Evolutionary conservation across 2,888 invertebrate genomes (phyloP).

Genomic region (Encarsia formosa): DNA sequence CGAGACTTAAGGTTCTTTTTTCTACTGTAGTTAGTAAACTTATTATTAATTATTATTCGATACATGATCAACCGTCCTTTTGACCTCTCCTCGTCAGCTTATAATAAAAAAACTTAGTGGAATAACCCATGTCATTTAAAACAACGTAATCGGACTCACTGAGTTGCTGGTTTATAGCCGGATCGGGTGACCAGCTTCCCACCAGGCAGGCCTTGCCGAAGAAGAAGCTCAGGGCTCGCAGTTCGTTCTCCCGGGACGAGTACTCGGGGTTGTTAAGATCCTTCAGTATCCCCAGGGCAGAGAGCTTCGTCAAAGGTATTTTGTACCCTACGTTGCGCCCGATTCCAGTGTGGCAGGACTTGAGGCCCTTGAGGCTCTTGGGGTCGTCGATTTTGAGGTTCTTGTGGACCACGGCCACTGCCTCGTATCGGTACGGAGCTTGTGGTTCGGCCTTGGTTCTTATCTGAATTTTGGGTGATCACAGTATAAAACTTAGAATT

Average conservation of each 20-base stretch:
- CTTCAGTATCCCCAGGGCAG: constrained; percentile 65
- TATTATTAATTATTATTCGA: no score
- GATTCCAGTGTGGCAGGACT: constrained; percentile 83
- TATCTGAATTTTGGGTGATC: constrained; percentile 55
- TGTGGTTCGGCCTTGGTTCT: constrained; percentile 72
- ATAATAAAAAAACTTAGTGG: no score
- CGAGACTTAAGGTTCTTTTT: no score
- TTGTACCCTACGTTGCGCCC: constrained; percentile 87
- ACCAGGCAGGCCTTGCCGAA: constrained; percentile 83
- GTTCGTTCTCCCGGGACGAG: constrained; percentile 74
- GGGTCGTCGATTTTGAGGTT: constrained; percentile 65
- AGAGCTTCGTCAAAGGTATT: constrained; percentile 73
- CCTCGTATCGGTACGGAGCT: constrained; percentile 67
- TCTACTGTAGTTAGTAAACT: no score
- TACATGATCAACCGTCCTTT: no score
- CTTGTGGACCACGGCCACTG: constrained; percentile 76
- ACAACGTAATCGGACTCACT: constrained; percentile 67
- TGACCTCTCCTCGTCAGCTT: no score
- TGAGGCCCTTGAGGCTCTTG: constrained; percentile 68
- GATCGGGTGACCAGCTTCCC: constrained; percentile 76
- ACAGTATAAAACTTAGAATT: no score
- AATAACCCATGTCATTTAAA: no score
- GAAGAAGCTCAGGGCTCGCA: constrained; percentile 73
- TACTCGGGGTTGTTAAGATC: constrained; percentile 65
- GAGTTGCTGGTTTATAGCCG: constrained; percentile 64